Conservation (phyloP, 2,888 invertebrate species). For the Ephialtes manifestator region DNA sequence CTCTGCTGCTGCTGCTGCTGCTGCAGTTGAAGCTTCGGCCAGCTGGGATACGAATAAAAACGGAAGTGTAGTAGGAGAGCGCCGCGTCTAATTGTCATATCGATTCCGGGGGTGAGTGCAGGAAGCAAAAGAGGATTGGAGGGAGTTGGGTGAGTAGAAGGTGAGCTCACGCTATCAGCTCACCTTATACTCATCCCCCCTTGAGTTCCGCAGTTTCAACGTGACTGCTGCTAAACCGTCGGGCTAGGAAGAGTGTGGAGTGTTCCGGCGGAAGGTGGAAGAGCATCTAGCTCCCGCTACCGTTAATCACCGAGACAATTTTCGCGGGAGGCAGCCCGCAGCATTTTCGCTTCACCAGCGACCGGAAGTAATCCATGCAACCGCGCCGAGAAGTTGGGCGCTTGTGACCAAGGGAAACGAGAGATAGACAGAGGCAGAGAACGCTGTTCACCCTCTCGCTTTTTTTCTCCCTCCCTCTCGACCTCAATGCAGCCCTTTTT, state of each 20-base stretch:
- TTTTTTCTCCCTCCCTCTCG: neutral
- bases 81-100: slow-evolving; percentile 48
- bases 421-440: slow-evolving; percentile 6
- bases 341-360: slow-evolving; percentile 51
- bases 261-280: slow-evolving; percentile 25
- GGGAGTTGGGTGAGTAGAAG: neutral
- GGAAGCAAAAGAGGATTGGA: neutral
- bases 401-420: slow-evolving; percentile 23
- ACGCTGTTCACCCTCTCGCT: slow-evolving; percentile 27
- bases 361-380: slow-evolving; percentile 60
- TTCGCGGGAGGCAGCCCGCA: slow-evolving; percentile 42
- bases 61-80: slow-evolving; percentile 6
- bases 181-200: neutral
- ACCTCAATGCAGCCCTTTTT: neutral
- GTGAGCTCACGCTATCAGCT: slow-evolving; percentile 11
- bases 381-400: slow-evolving; percentile 36
- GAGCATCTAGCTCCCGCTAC: slow-evolving; percentile 21
- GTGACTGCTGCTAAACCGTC: neutral
- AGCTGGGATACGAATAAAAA: slow-evolving; percentile 10
- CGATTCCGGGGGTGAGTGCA: slow-evolving; percentile 23
- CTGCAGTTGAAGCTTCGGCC: neutral
- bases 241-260: neutral
- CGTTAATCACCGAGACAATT: slow-evolving; percentile 61
- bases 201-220: slow-evolving; percentile 4
- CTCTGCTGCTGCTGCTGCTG: neutral